phyloP scores from a whole-genome alignment of 2,888 invertebrate species.

The Colostygia pectinataria region DNA sequence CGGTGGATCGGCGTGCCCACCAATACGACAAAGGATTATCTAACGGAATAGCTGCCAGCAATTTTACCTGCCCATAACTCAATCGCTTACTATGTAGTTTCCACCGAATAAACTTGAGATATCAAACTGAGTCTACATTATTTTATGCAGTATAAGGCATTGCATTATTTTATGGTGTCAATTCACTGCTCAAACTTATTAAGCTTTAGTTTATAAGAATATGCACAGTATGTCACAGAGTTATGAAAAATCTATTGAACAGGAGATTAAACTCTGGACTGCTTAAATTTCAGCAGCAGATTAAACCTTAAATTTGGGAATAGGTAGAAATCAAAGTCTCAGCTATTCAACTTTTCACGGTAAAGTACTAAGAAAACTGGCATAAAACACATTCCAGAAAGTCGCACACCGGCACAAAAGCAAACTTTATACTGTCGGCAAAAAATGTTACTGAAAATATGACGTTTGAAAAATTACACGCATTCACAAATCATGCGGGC shows the following conservation, averaged over 20 bases:
- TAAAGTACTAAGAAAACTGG: constrained; percentile 58
- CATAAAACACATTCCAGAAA: constrained; percentile 66
- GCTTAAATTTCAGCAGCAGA: no score
- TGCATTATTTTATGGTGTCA: no score
- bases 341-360: constrained; percentile 68
- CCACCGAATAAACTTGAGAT: constrained; percentile 9
- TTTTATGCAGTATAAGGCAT: no score
- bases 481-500: constrained; percentile 81
- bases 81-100: constrained; percentile 44
- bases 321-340: constrained; percentile 36
- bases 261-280: no score
- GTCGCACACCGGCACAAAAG: constrained; percentile 70
- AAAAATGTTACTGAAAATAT: constrained; percentile 78
- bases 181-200: no score
- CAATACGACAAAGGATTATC: constrained; percentile 58
- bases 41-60: constrained; percentile 48
- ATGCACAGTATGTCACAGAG: no score
- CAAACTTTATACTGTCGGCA: constrained; percentile 73
- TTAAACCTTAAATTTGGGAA: no score
- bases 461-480: constrained; percentile 83
- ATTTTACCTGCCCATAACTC: constrained; percentile 56
- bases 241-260: no score
- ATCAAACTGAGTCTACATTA: no score
- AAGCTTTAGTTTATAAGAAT: no score
- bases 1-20: constrained; percentile 41